These are phyloP conservation scores for Scophthalmus maximus DNA, from an alignment of 2,113 vertebrate genomes.

Conservation along the genomic window DNA sequence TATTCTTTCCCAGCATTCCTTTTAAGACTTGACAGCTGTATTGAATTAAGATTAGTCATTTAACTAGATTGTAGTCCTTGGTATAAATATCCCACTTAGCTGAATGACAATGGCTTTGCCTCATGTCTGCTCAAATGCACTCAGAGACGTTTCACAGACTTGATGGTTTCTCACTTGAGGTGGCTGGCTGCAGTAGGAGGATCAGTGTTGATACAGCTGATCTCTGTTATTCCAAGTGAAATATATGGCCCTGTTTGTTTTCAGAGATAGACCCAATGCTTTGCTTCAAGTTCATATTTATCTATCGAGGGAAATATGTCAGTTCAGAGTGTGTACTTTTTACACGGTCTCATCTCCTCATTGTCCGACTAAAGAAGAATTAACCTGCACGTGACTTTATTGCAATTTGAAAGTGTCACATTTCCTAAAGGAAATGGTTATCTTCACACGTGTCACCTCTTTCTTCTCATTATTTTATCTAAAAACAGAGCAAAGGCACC, in stretches of 20 bases:
- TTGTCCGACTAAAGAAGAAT: constrained; percentile 35
- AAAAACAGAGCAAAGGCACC: constrained; percentile 1
- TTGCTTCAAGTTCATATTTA: constrained; percentile 84
- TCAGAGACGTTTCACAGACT: constrained; percentile 57
- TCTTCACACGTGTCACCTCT: background rate
- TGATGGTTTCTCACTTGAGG: constrained; percentile 68
- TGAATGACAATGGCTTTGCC: constrained; percentile 33
- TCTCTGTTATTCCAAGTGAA: constrained; percentile 81
- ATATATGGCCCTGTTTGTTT: constrained; percentile 84
- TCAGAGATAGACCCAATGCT: constrained; percentile 80
- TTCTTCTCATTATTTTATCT: background rate
- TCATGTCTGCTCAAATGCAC: constrained; percentile 41
- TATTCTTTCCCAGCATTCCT: constrained; percentile 31
- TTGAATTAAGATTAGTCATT: constrained; percentile 8
- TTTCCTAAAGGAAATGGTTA: background rate
- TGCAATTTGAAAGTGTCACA: background rate
- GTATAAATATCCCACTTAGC: constrained; percentile 19
- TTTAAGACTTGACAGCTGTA: constrained; percentile 17
- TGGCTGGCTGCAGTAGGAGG: constrained; percentile 79
- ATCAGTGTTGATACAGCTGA: constrained; percentile 86
- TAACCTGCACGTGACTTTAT: constrained; percentile 23
- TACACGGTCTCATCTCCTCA: constrained; percentile 38
- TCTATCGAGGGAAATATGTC: constrained; percentile 84
- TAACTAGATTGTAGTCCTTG: constrained; percentile 11
- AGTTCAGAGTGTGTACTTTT: constrained; percentile 64